A percentile compares a stretch with the other conserved stretches of the same genome.
phyloP scores from a whole-genome alignment of 2,888 invertebrate species.

The Apodemia mormo region DNA sequence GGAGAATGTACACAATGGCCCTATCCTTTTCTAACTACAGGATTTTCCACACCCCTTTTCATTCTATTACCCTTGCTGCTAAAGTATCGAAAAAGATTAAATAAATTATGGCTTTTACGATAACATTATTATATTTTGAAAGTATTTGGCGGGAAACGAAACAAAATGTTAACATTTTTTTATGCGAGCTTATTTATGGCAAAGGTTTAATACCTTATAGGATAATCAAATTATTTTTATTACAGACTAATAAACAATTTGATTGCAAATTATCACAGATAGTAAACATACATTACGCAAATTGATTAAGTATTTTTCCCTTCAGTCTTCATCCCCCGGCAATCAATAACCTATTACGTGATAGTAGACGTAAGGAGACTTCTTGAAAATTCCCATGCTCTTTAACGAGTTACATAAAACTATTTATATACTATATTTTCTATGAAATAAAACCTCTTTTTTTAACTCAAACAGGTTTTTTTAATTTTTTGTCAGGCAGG shows the following conservation, averaged over 20 bases:
- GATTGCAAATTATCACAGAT: neutral
- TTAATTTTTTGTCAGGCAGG: too few species aligned
- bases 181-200: neutral
- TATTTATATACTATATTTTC: too few species aligned
- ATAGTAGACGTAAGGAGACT: too few species aligned
- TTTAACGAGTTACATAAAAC: too few species aligned
- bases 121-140: constrained; percentile 10
- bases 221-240: constrained; percentile 5
- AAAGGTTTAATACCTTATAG: neutral
- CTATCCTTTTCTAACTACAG: constrained; percentile 47
- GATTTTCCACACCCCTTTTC: constrained; percentile 42
- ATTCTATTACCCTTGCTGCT: constrained; percentile 55
- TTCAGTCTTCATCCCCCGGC: too few species aligned
- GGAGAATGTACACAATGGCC: constrained; percentile 56
- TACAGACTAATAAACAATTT: neutral
- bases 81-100: constrained; percentile 26
- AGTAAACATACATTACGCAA: neutral
- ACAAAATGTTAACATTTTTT: neutral
- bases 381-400: too few species aligned
- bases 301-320: too few species aligned
- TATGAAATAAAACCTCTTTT: too few species aligned
- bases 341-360: too few species aligned
- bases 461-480: too few species aligned
- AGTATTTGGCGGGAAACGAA: constrained; percentile 2
- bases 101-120: constrained; percentile 1